A percentile compares a stretch with the other conserved stretches of the same genome.
These are phyloP conservation scores for Proisotoma minuta DNA, from an alignment of 2,888 invertebrate species.

Conservation along the genomic window DNA sequence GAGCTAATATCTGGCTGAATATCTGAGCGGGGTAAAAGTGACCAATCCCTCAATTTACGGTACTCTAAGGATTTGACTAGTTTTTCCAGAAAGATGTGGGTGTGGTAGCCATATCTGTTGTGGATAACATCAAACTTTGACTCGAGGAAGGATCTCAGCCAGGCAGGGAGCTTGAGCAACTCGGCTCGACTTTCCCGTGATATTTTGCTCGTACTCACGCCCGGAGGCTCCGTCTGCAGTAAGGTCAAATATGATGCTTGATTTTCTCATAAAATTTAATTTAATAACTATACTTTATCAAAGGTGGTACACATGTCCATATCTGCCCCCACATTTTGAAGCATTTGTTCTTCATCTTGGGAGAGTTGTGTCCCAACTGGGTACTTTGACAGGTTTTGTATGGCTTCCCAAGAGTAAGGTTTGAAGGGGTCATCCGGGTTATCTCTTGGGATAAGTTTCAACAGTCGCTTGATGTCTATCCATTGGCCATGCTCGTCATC, in stretches of 20 bases:
- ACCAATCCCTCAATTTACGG: conserved; percentile 8
- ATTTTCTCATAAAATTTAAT: too few species aligned
- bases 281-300: too few species aligned
- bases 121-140: conserved; percentile 21
- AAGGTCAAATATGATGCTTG: too few species aligned
- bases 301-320: conserved; percentile 29
- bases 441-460: conserved; percentile 25
- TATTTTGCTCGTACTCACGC: neutral
- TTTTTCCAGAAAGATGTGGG: conserved; percentile 21
- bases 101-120: conserved; percentile 18
- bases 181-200: conserved; percentile 4
- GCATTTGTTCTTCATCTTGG: conserved; percentile 18
- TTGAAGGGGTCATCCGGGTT: conserved; percentile 34
- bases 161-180: conserved; percentile 31
- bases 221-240: conserved; percentile 15
- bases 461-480: conserved; percentile 18
- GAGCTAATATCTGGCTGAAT: too few species aligned
- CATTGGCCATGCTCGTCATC: conserved; percentile 21
- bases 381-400: conserved; percentile 10
- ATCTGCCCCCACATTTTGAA: conserved; percentile 30
- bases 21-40: neutral
- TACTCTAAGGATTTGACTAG: conserved; percentile 28
- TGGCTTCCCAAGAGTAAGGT: conserved; percentile 17
- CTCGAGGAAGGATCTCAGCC: conserved; percentile 33
- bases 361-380: neutral